Evolutionary conservation across 64 coral and sea anemone genomes (phyloP).

Genomic region (Porites australiensis): DNA sequence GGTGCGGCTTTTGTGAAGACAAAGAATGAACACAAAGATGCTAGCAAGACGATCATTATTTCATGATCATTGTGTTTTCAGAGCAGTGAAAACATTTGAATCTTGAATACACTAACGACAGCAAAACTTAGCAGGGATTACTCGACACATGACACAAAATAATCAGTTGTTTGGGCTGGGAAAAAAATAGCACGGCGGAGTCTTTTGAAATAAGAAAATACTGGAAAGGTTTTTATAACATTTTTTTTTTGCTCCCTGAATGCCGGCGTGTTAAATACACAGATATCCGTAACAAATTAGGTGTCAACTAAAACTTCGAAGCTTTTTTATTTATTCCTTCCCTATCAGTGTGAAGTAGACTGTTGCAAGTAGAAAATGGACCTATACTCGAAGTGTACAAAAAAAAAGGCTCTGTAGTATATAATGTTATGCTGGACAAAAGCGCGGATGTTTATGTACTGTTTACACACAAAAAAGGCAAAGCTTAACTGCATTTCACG

Average conservation of each 20-base stretch:
- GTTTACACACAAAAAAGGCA: slow-evolving; percentile 6
- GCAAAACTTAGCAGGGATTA: not conserved
- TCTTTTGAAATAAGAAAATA: not conserved
- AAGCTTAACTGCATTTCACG: slow-evolving; percentile 4
- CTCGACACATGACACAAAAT: not conserved
- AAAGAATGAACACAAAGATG: slow-evolving; percentile 21
- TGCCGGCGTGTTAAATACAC: not conserved
- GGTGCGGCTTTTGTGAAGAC: slow-evolving; percentile 7
- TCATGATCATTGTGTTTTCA: slow-evolving; percentile 14
- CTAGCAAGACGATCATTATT: not conserved
- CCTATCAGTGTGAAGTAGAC: not conserved
- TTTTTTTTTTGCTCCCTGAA: not conserved
- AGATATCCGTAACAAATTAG: not conserved
- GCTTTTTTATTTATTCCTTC: not conserved
- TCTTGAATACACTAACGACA: not conserved
- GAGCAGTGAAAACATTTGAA: not conserved
- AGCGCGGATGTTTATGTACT: slow-evolving; percentile 17
- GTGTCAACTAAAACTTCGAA: not conserved
- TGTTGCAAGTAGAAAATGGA: not conserved
- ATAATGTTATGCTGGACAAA: not conserved
- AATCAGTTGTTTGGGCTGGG: not conserved
- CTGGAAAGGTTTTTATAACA: not conserved
- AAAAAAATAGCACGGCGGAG: not conserved
- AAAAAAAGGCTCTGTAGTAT: too few species aligned
- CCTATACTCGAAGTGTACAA: not conserved